Evolutionary conservation across 1,140 invertebrate species (phyloP).

Genomic region (Cydia amplana): DNA sequence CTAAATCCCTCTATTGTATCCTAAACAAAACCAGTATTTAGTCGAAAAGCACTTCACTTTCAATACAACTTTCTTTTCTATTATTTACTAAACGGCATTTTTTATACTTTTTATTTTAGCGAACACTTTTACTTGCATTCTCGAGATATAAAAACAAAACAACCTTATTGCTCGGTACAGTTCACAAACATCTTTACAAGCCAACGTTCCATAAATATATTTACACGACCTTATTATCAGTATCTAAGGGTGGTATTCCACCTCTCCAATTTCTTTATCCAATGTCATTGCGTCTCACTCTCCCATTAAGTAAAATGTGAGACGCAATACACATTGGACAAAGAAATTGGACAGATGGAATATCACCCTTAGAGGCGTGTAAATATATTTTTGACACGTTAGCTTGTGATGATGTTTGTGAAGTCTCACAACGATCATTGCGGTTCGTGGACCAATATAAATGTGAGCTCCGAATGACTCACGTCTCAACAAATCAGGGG

Average conservation of each 20-base stretch:
- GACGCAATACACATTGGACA: too few species aligned
- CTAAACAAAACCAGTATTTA: conserved; percentile 8
- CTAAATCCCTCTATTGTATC: conserved; percentile 8
- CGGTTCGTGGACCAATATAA: neutral
- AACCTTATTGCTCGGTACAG: neutral
- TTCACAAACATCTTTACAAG: too few species aligned
- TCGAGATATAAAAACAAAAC: conserved; percentile 5
- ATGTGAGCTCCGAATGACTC: neutral
- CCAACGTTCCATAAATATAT: too few species aligned
- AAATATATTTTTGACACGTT: too few species aligned
- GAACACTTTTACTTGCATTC: conserved; percentile 16
- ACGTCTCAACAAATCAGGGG: neutral
- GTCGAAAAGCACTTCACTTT: neutral
- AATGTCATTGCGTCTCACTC: too few species aligned
- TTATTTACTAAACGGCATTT: conserved; percentile 6
- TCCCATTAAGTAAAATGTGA: too few species aligned
- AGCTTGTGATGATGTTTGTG: too few species aligned
- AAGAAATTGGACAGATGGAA: too few species aligned
- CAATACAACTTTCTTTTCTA: conserved; percentile 14
- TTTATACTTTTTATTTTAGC: neutral
- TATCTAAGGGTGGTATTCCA: too few species aligned
- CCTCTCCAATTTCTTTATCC: too few species aligned
- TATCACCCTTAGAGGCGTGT: too few species aligned
- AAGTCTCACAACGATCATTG: neutral
- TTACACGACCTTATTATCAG: too few species aligned